Percentiles rank a stretch among this genome's conserved stretches.
Conservation (phyloP, 2,797 vertebrate genomes). For the Lepidocolaptes lacrymiger region DNA sequence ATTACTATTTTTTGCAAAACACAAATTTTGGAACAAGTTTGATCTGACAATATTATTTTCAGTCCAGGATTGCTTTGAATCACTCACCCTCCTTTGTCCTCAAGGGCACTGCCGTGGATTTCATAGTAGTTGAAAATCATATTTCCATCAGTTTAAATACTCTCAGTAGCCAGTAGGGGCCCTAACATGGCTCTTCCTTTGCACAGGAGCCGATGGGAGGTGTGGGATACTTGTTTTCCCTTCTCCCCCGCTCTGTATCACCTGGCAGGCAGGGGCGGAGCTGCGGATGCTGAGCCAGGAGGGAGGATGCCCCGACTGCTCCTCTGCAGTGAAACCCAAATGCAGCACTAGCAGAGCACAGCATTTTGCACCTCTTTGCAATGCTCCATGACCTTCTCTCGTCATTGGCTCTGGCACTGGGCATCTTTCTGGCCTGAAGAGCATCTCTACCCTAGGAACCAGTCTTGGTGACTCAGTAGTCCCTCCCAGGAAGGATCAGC, state of each 20-base stretch:
- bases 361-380: background rate
- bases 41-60: background rate
- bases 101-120: background rate
- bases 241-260: background rate
- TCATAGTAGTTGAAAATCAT: background rate
- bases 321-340: background rate
- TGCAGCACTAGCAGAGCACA: fast-evolving
- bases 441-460: background rate
- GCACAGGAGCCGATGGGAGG: background rate
- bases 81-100: background rate
- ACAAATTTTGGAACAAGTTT: background rate
- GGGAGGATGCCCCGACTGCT: background rate
- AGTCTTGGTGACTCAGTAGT: background rate
- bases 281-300: background rate
- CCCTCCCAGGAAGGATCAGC: background rate
- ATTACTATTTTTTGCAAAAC: background rate
- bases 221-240: background rate
- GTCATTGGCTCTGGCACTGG: background rate
- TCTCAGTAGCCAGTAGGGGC: background rate
- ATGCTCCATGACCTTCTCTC: background rate
- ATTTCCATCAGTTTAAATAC: background rate
- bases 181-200: background rate
- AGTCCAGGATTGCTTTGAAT: background rate
- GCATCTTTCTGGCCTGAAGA: background rate
- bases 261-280: background rate